Evolutionary conservation across 2,888 invertebrate species (phyloP).

Genomic region (Aleiodes alternator): DNA sequence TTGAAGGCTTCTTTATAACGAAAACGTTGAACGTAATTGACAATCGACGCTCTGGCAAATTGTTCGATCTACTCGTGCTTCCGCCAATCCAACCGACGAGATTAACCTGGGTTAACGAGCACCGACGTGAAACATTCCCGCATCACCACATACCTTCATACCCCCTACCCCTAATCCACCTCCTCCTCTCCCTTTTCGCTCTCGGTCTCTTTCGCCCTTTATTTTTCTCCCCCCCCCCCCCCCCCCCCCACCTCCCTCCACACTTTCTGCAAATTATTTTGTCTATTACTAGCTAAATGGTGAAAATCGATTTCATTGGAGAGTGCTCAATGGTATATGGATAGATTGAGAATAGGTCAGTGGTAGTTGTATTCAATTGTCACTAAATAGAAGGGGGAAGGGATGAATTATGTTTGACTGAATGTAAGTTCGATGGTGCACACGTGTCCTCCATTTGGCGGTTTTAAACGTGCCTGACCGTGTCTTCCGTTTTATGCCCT

Average conservation of each 20-base stretch:
- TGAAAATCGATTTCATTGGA: constrained; percentile 28
- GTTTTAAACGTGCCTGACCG: background rate
- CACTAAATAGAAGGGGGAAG: background rate
- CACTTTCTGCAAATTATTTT: constrained; percentile 51
- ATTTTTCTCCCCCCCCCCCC: background rate
- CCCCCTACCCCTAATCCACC: background rate
- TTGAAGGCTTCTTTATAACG: constrained; percentile 32
- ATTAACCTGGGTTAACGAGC: constrained; percentile 38
- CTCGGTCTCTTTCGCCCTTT: too few relatives aligned
- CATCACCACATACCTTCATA: constrained; percentile 1
- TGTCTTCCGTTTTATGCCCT: background rate
- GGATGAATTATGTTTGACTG: background rate
- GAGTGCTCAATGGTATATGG: background rate
- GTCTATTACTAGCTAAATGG: constrained; percentile 40
- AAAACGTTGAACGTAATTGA: constrained; percentile 48
- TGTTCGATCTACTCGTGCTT: constrained; percentile 55
- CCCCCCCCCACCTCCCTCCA: background rate
- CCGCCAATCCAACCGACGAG: constrained; percentile 50
- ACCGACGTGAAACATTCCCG: constrained; percentile 18
- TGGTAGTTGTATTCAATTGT: background rate
- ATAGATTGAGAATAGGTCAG: constrained; percentile 11
- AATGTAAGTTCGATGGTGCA: background rate
- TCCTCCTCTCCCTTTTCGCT: background rate
- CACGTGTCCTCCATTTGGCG: constrained; percentile 25
- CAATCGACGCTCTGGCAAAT: constrained; percentile 55